Evolutionary conservation across 2,113 vertebrate genomes (phyloP), one percentile per base, ranked within the genome.

Genomic region (Cyprinodon tularosa): DNA sequence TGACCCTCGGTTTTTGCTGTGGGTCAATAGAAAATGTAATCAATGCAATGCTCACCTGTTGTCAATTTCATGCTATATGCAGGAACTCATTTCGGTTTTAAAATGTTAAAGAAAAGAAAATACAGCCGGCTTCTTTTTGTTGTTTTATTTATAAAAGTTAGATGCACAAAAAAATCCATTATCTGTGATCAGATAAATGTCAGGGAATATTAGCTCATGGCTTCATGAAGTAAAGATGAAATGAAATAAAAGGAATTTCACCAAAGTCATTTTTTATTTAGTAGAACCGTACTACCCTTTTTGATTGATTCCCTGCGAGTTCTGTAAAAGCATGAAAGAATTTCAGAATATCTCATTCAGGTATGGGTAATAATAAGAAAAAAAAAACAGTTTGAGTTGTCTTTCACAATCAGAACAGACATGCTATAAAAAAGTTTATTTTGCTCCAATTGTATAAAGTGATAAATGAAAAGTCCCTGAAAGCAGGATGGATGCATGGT

Each of bases 121-220:
- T 38, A 14, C 7, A 45, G 42, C 11, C 0, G 9, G 15, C n/a
- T 59, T 69, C 22, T 79, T 79, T 74, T 68, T 74, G 36, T 68
- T 74, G 42, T 60, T 20, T 66, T 60, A 80, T 80, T 66, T 60
- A 80, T 80, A 62, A 66, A n/a, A 72, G 37, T 62, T 60, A 40
- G 38, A 66, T 2, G 11, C 17, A 42, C 3, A 38, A 12, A 1
- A 44, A 40, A 20, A 15, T 36, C 4, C 17, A 22, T 80, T 72
- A 57, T 75, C 40, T 68, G n/a, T 39, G 37, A 76, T 61, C 62
- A 75, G 45, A 78, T 45, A 20, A 66, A 81, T 71, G 13, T 68
- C 44, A 53, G 5, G 7, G 50, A 57, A 57, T 57, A 57, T 57
- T 57, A 75, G 48, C 47, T 36, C 12, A 75, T 62, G 39, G 40